Evolutionary conservation across 2,113 vertebrate species (phyloP), one percentile per base, ranked within the genome.

Genomic region (Ceyx melanurus): DNA sequence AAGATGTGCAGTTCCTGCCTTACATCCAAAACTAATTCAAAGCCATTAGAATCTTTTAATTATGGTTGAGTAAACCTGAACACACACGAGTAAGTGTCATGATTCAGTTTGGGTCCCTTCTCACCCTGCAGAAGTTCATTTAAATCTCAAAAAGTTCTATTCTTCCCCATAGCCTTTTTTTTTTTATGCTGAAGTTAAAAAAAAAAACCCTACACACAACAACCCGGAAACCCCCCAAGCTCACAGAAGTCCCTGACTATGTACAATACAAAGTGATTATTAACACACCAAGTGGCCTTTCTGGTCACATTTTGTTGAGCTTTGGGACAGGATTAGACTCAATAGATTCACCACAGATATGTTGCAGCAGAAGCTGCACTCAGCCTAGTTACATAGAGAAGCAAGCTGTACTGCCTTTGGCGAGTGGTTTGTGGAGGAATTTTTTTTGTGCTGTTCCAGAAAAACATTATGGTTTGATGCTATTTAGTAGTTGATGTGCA

Each of bases 1-100:
- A 96, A 90, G 45, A 85, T 94, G 79, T 89, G 93, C 76, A 92
- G 57, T 62, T 95, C 88, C 88, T 93, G 76, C 89, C 58, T 95
- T 82, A 58, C 65, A 76, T 88, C 79, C 64, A 58, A 90, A 88
- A 89, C 43, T 75, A 93, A 88, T 86, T 71, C 25, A 92, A 96
- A 92, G 67, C 82, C 94, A 94, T 97, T 96, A 96, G 50, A 79
- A 89, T 68, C 48, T 88, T 92, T 96, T 96, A 94, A 95, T 95
- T 95, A 92, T 83, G 88, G 83, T 68, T 93, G 86, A 95, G 57
- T 25, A 93, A 96, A 92, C 83, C 53, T 29, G 40, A 97, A 91
- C 73, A 33, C 50, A 85, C 51, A 68, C 0, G 14, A 86, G n/a
- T 62, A 94, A 74, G 81, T 82, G 60, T 93, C 71, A 88, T 71